Conservation (phyloP, 2,888 invertebrate species). For the Cacoxenus indagator region DNA sequence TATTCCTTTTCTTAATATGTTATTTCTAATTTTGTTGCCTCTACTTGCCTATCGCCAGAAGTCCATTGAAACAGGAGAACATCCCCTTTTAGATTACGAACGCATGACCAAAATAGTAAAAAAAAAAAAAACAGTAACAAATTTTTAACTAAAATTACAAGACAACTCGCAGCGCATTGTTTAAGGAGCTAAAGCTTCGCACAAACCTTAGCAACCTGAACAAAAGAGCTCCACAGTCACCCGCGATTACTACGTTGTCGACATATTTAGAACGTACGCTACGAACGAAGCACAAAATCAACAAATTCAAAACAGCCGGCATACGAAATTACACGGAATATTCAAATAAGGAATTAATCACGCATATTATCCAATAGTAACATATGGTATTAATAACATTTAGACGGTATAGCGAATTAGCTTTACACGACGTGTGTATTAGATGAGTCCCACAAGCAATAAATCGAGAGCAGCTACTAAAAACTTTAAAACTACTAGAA, state of each 20-base stretch:
- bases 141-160: slow-evolving; percentile 41
- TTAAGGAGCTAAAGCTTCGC: too few species aligned
- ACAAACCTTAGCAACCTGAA: too few species aligned
- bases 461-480: slow-evolving; percentile 53
- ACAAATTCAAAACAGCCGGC: slow-evolving; percentile 24
- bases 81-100: background rate
- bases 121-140: slow-evolving; percentile 40
- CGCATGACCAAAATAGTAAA: slow-evolving; percentile 27
- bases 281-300: slow-evolving; percentile 51
- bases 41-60: background rate
- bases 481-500: slow-evolving; percentile 39
- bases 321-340: slow-evolving; percentile 30
- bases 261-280: slow-evolving; percentile 54
- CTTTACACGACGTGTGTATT: slow-evolving; percentile 42
- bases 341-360: slow-evolving; percentile 23
- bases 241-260: too few species aligned
- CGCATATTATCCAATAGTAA: slow-evolving; percentile 42
- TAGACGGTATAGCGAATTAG: background rate
- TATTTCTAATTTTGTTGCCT: background rate
- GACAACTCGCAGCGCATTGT: background rate
- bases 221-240: too few species aligned
- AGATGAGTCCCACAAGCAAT: slow-evolving; percentile 48
- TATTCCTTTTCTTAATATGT: background rate
- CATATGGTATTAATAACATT: slow-evolving; percentile 54
- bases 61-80: background rate